Evolutionary conservation across 2,888 invertebrate species (phyloP).

Genomic region (Empis livida): DNA sequence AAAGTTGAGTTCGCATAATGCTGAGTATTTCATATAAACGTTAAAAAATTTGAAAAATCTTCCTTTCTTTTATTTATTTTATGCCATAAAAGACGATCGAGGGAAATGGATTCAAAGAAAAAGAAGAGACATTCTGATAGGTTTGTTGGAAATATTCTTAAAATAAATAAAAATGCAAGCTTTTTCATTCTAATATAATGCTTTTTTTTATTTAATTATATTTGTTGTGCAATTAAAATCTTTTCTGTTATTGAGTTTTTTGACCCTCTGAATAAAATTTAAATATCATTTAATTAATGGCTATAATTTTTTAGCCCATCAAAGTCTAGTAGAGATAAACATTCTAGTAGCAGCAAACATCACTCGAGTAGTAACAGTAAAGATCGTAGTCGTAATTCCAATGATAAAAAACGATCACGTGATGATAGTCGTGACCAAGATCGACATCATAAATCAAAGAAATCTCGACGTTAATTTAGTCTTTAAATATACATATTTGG

Average conservation of each 20-base stretch:
- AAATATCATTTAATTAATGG: not conserved
- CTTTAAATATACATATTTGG: too few relatives aligned
- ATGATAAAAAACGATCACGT: slow-evolving; percentile 56
- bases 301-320: slow-evolving; percentile 18
- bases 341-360: slow-evolving; percentile 20
- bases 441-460: slow-evolving; percentile 51
- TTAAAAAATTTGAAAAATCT: too few relatives aligned
- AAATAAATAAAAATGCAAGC: not conserved
- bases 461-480: slow-evolving; percentile 39
- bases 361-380: slow-evolving; percentile 13
- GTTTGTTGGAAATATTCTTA: slow-evolving; percentile 5
- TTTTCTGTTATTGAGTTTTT: not conserved
- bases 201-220: not conserved
- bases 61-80: too few relatives aligned
- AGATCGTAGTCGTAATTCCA: slow-evolving; percentile 28
- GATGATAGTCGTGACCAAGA: slow-evolving; percentile 58
- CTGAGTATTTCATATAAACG: too few relatives aligned
- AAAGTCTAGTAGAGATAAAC: slow-evolving; percentile 31
- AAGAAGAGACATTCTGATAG: slow-evolving; percentile 13
- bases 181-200: not conserved
- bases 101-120: slow-evolving; percentile 11
- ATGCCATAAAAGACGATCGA: not conserved
- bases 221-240: not conserved
- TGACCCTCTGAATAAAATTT: not conserved
- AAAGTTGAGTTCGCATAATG: too few relatives aligned